Evolutionary conservation across 2,113 vertebrate species (phyloP).

Genomic region (Dicrurus megarhynchus): DNA sequence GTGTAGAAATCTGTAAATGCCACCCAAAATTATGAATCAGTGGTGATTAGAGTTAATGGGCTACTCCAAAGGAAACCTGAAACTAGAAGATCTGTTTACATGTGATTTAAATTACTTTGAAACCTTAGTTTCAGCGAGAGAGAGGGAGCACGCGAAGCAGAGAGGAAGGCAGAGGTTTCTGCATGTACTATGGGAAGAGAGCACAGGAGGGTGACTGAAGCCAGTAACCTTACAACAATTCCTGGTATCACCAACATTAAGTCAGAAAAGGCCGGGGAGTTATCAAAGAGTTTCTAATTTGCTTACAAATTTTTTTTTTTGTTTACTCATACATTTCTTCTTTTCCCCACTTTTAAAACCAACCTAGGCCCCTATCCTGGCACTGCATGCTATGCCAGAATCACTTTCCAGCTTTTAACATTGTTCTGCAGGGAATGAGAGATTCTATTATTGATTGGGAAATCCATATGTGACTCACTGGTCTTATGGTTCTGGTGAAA

Average conservation of each 20-base stretch:
- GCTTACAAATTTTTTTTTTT: background rate
- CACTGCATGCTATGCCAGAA: fast-evolving
- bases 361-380: background rate
- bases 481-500: background rate
- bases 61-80: conserved; percentile 38
- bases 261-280: background rate
- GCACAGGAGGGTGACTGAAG: background rate
- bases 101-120: conserved; percentile 53
- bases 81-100: background rate
- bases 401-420: background rate
- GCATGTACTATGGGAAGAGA: background rate
- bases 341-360: background rate
- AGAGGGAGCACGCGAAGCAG: background rate
- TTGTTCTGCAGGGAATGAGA: fast-evolving
- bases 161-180: background rate
- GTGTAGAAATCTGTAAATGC: conserved; percentile 43
- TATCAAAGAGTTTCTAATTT: background rate
- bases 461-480: background rate
- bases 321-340: background rate
- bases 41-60: conserved; percentile 19
- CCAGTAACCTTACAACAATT: background rate
- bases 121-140: conserved; percentile 26
- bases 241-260: background rate
- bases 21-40: conserved; percentile 47
- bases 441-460: background rate